Percentiles rank a stretch among this genome's conserved stretches.
Conservation (phyloP, 2,888 invertebrate genomes). For the Drosophila borealis region DNA sequence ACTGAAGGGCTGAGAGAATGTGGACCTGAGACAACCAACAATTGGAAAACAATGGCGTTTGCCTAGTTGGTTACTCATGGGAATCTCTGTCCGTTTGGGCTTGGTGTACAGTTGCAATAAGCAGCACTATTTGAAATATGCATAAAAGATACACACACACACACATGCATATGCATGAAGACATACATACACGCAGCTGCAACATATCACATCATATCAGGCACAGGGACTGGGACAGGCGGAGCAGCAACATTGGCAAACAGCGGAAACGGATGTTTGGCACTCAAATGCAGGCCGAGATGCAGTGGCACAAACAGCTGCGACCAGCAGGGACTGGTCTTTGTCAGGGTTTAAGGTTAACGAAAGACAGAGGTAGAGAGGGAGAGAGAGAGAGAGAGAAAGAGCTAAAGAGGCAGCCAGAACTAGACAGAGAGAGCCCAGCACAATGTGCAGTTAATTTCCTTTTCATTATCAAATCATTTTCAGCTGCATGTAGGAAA, state of each 20-base stretch:
- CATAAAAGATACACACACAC: slow-evolving; percentile 42
- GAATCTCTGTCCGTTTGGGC: slow-evolving; percentile 36
- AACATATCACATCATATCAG: slow-evolving; percentile 48
- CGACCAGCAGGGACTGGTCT: slow-evolving; percentile 5
- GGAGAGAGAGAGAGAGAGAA: background rate
- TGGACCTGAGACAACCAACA: slow-evolving; percentile 23
- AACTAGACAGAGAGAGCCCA: background rate
- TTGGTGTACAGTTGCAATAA: slow-evolving; percentile 47
- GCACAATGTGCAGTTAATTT: slow-evolving; percentile 60
- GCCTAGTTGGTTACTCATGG: slow-evolving; percentile 33
- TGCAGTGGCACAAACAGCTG: slow-evolving; percentile 48
- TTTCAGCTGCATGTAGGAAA: slow-evolving; percentile 61
- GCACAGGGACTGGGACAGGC: slow-evolving; percentile 9
- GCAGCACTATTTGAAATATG: slow-evolving; percentile 61
- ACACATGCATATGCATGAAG: slow-evolving; percentile 11
- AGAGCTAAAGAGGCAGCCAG: background rate
- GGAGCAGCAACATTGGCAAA: slow-evolving; percentile 49
- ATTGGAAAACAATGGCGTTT: slow-evolving; percentile 49
- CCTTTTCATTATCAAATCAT: slow-evolving; percentile 73
- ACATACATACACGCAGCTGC: slow-evolving; percentile 22
- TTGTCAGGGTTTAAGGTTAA: slow-evolving; percentile 15
- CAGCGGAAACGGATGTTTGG: slow-evolving; percentile 68
- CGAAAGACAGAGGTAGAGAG: background rate
- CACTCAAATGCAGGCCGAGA: slow-evolving; percentile 68
- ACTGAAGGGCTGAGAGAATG: background rate